These are phyloP conservation scores for Cryptoblepharus egeriae DNA, from an alignment of 2,797 vertebrate species.

Conservation along the genomic window DNA sequence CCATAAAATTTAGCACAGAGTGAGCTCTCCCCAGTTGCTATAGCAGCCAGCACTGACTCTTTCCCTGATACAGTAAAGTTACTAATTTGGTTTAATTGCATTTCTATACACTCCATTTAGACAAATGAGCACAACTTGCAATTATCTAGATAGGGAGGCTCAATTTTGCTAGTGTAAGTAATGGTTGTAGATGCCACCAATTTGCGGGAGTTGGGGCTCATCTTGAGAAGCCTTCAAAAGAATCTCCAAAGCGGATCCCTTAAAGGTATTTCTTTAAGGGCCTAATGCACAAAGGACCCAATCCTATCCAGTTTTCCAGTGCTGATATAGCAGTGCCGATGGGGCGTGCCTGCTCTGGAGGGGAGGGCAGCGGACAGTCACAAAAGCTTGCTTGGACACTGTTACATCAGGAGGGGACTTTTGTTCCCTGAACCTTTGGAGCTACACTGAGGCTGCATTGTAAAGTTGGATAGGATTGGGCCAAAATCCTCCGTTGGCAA, in stretches of 20 bases:
- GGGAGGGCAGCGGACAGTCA: too few species aligned
- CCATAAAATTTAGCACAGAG: conserved; percentile 15
- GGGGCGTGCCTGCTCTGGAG: too few species aligned
- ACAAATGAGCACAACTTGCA: conserved; percentile 29
- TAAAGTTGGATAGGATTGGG: too few species aligned
- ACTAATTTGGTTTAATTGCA: conserved; percentile 52
- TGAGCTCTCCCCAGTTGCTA: conserved; percentile 28
- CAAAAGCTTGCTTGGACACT: too few species aligned
- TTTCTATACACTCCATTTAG: conserved; percentile 41
- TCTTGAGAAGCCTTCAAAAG: conserved; percentile 1
- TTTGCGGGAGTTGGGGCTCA: conserved; percentile 2
- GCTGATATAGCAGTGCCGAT: too few species aligned
- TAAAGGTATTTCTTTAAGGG: fast-evolving
- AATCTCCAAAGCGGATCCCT: background rate
- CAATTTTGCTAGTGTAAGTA: conserved; percentile 21
- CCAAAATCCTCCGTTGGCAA: background rate
- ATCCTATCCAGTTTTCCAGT: too few species aligned
- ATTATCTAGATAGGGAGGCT: conserved; percentile 21
- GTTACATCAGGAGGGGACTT: too few species aligned
- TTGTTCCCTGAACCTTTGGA: too few species aligned
- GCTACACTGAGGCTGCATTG: too few species aligned
- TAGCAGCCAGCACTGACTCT: conserved; percentile 37
- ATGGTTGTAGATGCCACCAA: conserved; percentile 7
- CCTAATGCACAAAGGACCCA: fast-evolving
- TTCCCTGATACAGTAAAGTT: conserved; percentile 32